Percentiles rank a stretch among this genome's conserved stretches.
These are phyloP conservation scores for Salvelinus alpinus DNA, from an alignment of 2,113 vertebrate species.

Conservation along the genomic window DNA sequence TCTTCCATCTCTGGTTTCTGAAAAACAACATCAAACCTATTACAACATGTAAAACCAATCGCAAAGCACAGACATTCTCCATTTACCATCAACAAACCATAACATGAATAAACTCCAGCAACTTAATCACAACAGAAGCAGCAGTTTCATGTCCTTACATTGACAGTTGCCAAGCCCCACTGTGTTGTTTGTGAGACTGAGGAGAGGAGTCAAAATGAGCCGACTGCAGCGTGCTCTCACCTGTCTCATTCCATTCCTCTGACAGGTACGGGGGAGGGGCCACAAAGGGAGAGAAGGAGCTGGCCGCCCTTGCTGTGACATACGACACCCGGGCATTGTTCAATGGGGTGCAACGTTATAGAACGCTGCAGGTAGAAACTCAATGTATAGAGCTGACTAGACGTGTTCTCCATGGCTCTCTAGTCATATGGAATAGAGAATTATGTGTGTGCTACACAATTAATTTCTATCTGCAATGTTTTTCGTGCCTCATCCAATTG, in stretches of 20 bases:
- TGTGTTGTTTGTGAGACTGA: conserved; percentile 13
- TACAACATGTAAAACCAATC: not conserved
- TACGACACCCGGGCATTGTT: conserved; percentile 10
- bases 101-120: not conserved
- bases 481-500: not conserved
- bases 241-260: conserved; percentile 71
- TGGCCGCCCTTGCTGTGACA: not conserved
- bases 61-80: not conserved
- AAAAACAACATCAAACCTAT: conserved; percentile 15
- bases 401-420: not conserved
- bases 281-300: not conserved
- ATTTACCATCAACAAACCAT: not conserved
- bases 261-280: conserved; percentile 70
- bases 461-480: not conserved
- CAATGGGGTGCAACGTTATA: not conserved
- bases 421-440: not conserved
- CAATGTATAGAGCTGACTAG: not conserved
- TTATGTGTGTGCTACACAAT: not conserved
- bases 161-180: conserved; percentile 12
- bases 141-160: not conserved
- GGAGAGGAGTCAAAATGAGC: conserved; percentile 28
- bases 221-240: conserved; percentile 61
- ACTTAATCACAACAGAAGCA: not conserved
- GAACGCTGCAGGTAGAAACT: not conserved
- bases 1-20: conserved; percentile 88